These are phyloP conservation scores for Periophthalmodon schlosseri DNA, from an alignment of 2,113 vertebrate species.

Conservation along the genomic window DNA sequence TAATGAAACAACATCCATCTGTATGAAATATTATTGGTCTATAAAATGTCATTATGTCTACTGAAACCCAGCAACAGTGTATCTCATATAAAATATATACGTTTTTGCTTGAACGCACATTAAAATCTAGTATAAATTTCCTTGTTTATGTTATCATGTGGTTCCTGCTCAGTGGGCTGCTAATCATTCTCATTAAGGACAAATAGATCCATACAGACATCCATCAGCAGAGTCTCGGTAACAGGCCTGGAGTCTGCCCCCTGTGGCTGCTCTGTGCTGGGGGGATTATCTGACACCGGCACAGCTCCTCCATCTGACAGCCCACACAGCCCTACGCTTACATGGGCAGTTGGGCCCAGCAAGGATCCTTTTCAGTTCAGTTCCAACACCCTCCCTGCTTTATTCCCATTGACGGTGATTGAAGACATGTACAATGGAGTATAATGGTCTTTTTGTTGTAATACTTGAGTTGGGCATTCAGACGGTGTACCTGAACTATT, in stretches of 20 bases:
- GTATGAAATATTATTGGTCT: no score
- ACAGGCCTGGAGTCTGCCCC: constrained; percentile 29
- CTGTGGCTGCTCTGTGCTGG: constrained; percentile 47
- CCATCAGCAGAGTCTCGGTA: constrained; percentile 67
- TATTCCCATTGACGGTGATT: background rate
- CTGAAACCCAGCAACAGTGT: no score
- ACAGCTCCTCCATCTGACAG: constrained; percentile 68
- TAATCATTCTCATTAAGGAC: constrained; percentile 81
- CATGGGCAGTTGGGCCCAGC: constrained; percentile 86
- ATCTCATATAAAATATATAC: no score
- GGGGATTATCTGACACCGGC: constrained; percentile 61
- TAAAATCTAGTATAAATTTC: constrained; percentile 1
- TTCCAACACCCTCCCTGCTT: constrained; percentile 1
- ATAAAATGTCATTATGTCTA: no score
- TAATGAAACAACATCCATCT: no score
- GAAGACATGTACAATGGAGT: constrained; percentile 9
- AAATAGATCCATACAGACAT: constrained; percentile 80
- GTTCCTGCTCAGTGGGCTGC: constrained; percentile 43
- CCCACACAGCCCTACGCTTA: constrained; percentile 70
- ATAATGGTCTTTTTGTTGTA: background rate
- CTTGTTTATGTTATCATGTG: background rate
- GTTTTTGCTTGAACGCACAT: background rate
- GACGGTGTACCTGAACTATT: background rate
- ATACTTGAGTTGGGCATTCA: background rate
- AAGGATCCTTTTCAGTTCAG: constrained; percentile 71